Evolutionary conservation across 1,140 invertebrate species (phyloP), one percentile per base, ranked within the genome.

Genomic region (Heliconius congener): DNA sequence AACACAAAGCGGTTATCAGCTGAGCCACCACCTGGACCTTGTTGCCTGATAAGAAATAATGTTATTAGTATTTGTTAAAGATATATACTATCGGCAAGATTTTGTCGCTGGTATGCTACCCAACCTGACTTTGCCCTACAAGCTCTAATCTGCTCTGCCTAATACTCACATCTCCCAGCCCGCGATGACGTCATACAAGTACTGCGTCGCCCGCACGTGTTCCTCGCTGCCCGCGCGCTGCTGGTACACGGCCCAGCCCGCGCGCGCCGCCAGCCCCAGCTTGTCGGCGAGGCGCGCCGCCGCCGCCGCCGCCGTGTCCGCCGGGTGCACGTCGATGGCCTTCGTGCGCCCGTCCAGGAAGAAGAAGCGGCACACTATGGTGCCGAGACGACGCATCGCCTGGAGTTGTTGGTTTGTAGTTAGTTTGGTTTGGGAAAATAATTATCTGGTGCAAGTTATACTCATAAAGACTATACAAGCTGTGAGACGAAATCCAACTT

Each of bases 181-280:
- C 18, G 98, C 97, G 78, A 99, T 98, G 11, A 99, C 97, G 91
- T 99, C 99, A 87, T 99, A 98, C 0, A 99, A 93, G 91, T 98
- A 99, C 93, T 99, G 97, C 92, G 98, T 98, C 11, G 97, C 97
- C 73, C 98, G 96, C n/a, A 99, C 98, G 88, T 99, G 98, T 87
- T 98, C 97, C 91, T 99, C 98, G 8, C 96, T 96, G 82, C 98
- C 98, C 0, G 97, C 97, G 34, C 96, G 95, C 93, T 96, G 97
- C 90, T 98, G 97, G 95, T 98, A 99, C 77, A 99, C 97, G 1
- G 98, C 98, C 98, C 98, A 99, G 46, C 99, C 99, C 81, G 99
- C 98, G 2, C 98, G 94, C 42, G 90, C 86, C 16, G 89, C 85
- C 9, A 99, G 95, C 46, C 97, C 97, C 70, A 99, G 96, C 90